Evolutionary conservation across 2,113 vertebrate genomes (phyloP).

Genomic region (Pipa parva): DNA sequence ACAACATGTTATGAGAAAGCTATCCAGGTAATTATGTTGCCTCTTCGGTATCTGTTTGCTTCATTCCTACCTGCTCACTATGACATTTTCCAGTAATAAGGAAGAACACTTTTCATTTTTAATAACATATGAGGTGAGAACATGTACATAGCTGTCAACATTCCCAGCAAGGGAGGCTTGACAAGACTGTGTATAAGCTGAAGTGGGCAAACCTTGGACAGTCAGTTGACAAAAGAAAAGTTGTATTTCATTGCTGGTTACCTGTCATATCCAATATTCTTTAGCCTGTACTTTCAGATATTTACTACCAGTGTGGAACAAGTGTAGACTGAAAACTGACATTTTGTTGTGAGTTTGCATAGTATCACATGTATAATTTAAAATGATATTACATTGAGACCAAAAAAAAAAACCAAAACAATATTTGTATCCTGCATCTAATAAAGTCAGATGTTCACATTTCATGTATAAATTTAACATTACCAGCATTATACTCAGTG

Average conservation of each 20-base stretch:
- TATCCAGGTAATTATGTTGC: slow-evolving; percentile 15
- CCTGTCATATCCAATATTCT: slow-evolving; percentile 39
- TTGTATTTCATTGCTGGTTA: slow-evolving; percentile 31
- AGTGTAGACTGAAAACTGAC: slow-evolving; percentile 24
- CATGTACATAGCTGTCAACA: slow-evolving; percentile 33
- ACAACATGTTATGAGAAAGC: slow-evolving; percentile 7
- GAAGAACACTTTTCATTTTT: slow-evolving; percentile 39
- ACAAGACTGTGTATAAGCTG: slow-evolving; percentile 15
- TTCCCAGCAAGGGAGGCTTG: slow-evolving; percentile 28
- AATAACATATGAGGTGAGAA: slow-evolving; percentile 34
- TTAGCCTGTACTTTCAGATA: slow-evolving; percentile 29
- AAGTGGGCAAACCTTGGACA: slow-evolving; percentile 39
- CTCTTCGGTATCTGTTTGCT: slow-evolving; percentile 23
- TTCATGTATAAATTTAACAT: slow-evolving; percentile 44
- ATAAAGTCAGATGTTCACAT: slow-evolving; percentile 35
- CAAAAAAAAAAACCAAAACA: slow-evolving; percentile 3
- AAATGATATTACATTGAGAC: slow-evolving; percentile 16
- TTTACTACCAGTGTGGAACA: slow-evolving; percentile 32
- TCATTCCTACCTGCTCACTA: slow-evolving; percentile 8
- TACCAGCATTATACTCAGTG: slow-evolving; percentile 13
- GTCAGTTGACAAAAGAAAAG: slow-evolving; percentile 34
- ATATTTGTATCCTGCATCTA: slow-evolving; percentile 26
- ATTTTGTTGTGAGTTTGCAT: slow-evolving; percentile 26
- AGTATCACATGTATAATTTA: slow-evolving; percentile 40
- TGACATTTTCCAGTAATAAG: slow-evolving; percentile 39